Base-by-base conservation (phyloP, 2,797 vertebrate species). In the Fratercula arctica region DNA sequence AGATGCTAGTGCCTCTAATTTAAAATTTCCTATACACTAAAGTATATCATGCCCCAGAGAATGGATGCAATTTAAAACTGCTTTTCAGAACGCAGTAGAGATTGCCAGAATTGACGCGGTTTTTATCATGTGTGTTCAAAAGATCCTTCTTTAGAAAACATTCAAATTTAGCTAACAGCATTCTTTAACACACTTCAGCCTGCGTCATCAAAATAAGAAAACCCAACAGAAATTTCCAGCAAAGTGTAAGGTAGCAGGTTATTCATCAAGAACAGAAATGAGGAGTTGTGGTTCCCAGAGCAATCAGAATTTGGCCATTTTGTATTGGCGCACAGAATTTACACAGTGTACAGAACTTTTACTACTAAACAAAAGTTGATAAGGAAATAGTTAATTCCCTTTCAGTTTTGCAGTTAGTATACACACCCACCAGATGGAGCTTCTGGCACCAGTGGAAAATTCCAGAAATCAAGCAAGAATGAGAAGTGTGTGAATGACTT, bases 341-440 rank as follows among this genome's bases (percentile, higher is more conserved):
- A 85, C 41, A 10, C 31, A 9, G 41, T 13, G n/a, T 53, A 37
- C 33, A 43, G 63, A 75, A 56, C 85, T 95, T 74, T 13, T 43
- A 46, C 56, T 73, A 7, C 51, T 85, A 59, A 60, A 16, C 15
- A 28, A 13, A 80, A 79, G 69, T 91, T 89, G 87, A 92, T 80
- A 93, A 95, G 69, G 93, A 96, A 95, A 97, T 88, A 92, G 96
- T 96, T 97, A 96, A 96, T 94, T 95, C 59, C 73, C 13, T 59
- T 87, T 95, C 70, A 85, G 91, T 88, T 93, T 94, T 97, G 96
- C 95, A 95, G 93, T 96, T 95, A 95, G 96, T 89, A 76, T 92
- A 86, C 97, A 97, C 96, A 92, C 93, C 95, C 97, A 95, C 94
- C 96, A 97, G 97, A 95, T 97, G 97, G 97, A 97, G 96, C 97